Base-by-base conservation (phyloP, 2,113 vertebrate genomes). In the Proterorhinus semilunaris region DNA sequence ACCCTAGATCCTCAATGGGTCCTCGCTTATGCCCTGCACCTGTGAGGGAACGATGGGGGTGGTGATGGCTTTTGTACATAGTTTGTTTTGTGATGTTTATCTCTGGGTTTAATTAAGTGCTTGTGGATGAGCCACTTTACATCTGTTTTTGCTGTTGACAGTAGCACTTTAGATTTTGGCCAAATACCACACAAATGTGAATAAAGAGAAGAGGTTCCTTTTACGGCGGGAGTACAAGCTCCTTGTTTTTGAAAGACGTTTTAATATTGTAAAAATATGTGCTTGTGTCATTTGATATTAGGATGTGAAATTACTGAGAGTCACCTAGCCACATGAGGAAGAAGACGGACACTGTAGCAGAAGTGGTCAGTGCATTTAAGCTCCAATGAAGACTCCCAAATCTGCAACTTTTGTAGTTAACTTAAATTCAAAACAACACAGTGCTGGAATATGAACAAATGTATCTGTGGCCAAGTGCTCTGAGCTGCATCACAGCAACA, bases 291-390 rank as follows among this genome's bases (percentile, higher is more conserved):
- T 55, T 10, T 55, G 53, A 55, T 55, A 27, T 27, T 16, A 55
- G 17, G 53, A 55, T 27, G 53, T 55, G 53, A 27, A 55, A 55
- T 21, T 42, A 21, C 11, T 57, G 36, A 57, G 27, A 10, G 50
- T 51, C 6, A 3, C 10, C n/a, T 36, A 55, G 21, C 17, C 51
- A 62, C 44, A 10, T 48, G 45, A 69, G 69, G 69, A 72, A 80
- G 84, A 78, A 86, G 27, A 57, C 4, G 54, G 10, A 6, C 12
- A 53, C 52, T 53, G 16, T 53, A 8, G n/a, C 8, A 74, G 81
- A 80, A 83, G 68, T 54, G 51, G 51, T 13, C 57, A 76, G 43
- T 55, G 53, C 17, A 55, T 11, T 55, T 9, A 55, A 2, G 16
- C 52, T 17, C 13, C 2, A 51, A n/a, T 51, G 7, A 54, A 55